Percentiles rank a stretch among this genome's conserved stretches.
Evolutionary conservation across 2,888 invertebrate genomes (phyloP).

Genomic region (Cyclophora punctaria): DNA sequence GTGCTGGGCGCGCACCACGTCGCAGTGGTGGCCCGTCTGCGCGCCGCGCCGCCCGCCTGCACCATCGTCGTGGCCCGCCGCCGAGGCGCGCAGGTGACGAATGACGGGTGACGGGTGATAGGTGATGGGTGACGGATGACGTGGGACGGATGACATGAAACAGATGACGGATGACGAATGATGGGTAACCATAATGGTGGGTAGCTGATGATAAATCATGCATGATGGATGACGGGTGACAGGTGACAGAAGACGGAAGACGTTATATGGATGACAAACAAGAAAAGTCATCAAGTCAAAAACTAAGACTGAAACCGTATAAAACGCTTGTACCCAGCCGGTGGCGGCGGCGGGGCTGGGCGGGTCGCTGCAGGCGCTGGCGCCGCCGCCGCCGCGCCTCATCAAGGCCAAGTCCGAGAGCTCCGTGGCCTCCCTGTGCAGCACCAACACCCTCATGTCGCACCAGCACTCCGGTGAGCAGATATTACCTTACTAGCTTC

Average conservation of each 20-base stretch:
- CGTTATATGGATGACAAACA: no score
- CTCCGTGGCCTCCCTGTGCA: constrained; percentile 79
- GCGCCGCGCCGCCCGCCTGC: constrained; percentile 87
- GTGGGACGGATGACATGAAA: no score
- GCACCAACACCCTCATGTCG: constrained; percentile 57
- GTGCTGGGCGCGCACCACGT: constrained; percentile 92
- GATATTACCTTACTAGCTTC: not conserved
- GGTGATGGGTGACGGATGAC: no score
- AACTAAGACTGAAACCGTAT: no score
- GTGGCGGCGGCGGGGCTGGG: constrained; percentile 51
- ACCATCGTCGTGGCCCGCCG: constrained; percentile 85
- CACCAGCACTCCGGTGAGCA: constrained; percentile 56
- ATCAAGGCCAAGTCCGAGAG: constrained; percentile 95
- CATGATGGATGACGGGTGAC: no score
- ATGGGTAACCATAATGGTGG: no score
- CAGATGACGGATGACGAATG: no score
- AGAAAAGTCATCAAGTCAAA: no score
- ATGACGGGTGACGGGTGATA: no score
- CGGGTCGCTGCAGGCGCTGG: constrained; percentile 83
- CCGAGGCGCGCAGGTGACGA: not conserved
- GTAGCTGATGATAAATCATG: no score
- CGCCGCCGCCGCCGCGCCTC: constrained; percentile 80
- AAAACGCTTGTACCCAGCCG: constrained; percentile 16
- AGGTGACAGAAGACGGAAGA: no score
- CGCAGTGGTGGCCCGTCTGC: constrained; percentile 90